Percentiles rank a stretch among this genome's conserved stretches.
Conservation (phyloP, 2,113 vertebrate genomes). For the Lonchura striata region DNA sequence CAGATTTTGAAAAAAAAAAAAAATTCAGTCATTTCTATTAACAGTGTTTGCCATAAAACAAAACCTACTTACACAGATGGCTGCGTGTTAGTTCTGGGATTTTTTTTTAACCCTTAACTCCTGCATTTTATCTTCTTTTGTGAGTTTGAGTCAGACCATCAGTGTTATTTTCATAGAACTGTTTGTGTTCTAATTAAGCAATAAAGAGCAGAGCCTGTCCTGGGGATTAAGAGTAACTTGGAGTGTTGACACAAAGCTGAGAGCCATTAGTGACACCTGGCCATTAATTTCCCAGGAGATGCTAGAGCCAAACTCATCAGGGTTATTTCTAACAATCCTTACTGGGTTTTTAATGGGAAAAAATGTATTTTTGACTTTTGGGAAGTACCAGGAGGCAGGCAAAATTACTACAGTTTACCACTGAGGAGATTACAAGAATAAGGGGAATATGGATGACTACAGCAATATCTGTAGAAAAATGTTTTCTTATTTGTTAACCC, state of each 20-base stretch:
- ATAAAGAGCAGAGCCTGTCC: conserved; percentile 52
- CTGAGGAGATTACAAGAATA: background rate
- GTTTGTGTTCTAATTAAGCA: conserved; percentile 64
- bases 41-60: conserved; percentile 22
- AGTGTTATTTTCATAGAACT: conserved; percentile 58
- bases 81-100: background rate
- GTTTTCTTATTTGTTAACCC: background rate
- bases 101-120: conserved; percentile 25
- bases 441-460: background rate
- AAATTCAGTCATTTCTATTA: conserved; percentile 1
- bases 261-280: conserved; percentile 63
- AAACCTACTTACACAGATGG: conserved; percentile 42
- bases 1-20: background rate
- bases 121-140: conserved; percentile 40
- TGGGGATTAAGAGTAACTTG: conserved; percentile 63
- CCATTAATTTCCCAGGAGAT: conserved; percentile 66
- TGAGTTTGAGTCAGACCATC: conserved; percentile 37
- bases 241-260: conserved; percentile 59
- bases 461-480: background rate
- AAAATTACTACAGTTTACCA: background rate
- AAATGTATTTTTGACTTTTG: conserved; percentile 4
- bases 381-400: background rate
- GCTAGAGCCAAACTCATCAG: conserved; percentile 32
- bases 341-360: conserved; percentile 36
- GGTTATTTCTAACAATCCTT: conserved; percentile 20